Conservation (phyloP, 1,140 invertebrate species). For the Archivesica marissinica region DNA sequence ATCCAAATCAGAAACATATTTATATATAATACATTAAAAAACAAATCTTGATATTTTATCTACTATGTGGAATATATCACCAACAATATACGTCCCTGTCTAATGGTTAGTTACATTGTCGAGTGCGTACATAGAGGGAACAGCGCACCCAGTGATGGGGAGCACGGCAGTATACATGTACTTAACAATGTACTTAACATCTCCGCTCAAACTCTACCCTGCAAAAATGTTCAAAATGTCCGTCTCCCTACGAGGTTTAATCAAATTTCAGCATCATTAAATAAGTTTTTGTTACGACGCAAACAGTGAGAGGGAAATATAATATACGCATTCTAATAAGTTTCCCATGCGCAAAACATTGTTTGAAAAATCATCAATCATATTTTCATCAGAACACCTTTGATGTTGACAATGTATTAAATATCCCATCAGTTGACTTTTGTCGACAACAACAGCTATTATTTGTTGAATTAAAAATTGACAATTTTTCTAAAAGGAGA, state of each 20-base stretch:
- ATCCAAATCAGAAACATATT: slow-evolving; percentile 12
- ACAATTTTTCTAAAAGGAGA: slow-evolving; percentile 25
- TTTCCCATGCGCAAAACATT: slow-evolving; percentile 51
- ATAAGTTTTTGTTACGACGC: slow-evolving; percentile 9
- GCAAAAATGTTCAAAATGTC: neutral
- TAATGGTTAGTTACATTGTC: slow-evolving; percentile 1
- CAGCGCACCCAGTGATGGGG: neutral
- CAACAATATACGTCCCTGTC: neutral
- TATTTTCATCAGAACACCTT: slow-evolving; percentile 49
- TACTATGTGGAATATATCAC: neutral
- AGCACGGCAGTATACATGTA: neutral
- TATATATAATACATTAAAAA: slow-evolving; percentile 7
- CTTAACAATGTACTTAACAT: too few relatives aligned
- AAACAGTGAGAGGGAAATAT: slow-evolving; percentile 38
- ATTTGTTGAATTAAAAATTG: slow-evolving; percentile 45
- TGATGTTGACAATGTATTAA: slow-evolving; percentile 61
- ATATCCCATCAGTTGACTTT: slow-evolving; percentile 33
- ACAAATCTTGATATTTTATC: neutral
- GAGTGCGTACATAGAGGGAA: neutral
- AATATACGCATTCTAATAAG: slow-evolving; percentile 48
- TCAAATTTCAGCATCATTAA: slow-evolving; percentile 44
- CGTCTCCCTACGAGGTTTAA: slow-evolving; percentile 41
- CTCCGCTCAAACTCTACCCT: neutral
- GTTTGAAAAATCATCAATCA: slow-evolving; percentile 50
- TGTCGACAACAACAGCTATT: slow-evolving; percentile 45